These are phyloP conservation scores for Cyclina sinensis DNA, from an alignment of 1,140 invertebrate species.

Conservation along the genomic window DNA sequence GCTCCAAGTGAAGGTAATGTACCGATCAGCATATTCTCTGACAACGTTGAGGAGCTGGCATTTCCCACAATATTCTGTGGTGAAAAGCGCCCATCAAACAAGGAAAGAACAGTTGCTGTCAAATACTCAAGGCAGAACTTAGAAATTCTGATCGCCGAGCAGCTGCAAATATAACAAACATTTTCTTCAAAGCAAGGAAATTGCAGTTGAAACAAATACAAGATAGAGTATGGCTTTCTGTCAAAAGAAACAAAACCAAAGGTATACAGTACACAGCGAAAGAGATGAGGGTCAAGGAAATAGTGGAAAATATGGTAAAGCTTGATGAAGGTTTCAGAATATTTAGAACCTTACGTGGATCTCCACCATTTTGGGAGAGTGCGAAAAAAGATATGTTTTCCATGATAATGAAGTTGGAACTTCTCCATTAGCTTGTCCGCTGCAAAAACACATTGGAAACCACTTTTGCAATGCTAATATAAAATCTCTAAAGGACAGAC, in stretches of 20 bases:
- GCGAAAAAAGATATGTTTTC: conserved; percentile 69
- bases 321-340: conserved; percentile 65
- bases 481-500: no score
- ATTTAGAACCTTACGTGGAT: conserved; percentile 51
- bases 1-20: conserved; percentile 33
- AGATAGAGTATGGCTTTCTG: neutral
- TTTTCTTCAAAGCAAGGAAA: conserved; percentile 41
- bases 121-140: conserved; percentile 30
- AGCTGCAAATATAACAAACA: neutral
- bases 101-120: neutral
- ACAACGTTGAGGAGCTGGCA: conserved; percentile 10
- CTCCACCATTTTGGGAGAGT: conserved; percentile 63
- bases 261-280: neutral
- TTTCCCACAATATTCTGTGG: conserved; percentile 39
- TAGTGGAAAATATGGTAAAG: conserved; percentile 24
- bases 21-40: neutral
- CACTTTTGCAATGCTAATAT: no score
- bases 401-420: conserved; percentile 66
- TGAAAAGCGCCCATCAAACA: neutral
- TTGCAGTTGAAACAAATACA: neutral
- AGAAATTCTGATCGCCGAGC: neutral
- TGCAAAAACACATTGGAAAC: conserved; percentile 67
- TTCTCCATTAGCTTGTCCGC: conserved; percentile 67
- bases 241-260: neutral
- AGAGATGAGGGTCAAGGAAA: neutral